Conservation (phyloP, 2,888 invertebrate species). For the Spodoptera exigua region DNA sequence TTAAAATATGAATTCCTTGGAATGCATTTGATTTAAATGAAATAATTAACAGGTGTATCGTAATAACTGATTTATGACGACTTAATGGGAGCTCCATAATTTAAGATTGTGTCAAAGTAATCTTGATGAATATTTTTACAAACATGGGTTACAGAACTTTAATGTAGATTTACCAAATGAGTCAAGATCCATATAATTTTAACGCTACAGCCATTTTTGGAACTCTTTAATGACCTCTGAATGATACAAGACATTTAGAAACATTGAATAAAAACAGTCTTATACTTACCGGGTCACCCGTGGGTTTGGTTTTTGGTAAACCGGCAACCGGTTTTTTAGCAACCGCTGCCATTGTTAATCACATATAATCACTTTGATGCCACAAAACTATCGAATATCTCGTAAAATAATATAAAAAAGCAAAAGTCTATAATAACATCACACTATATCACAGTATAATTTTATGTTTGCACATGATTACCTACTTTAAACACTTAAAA, state of each 20-base stretch:
- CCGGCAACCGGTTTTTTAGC: conserved; percentile 75
- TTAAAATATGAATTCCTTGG: conserved; percentile 40
- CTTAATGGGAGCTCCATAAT: conserved; percentile 29
- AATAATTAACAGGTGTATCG: conserved; percentile 47
- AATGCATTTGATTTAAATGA: conserved; percentile 29
- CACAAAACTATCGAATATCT: conserved; percentile 73
- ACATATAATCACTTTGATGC: conserved; percentile 76
- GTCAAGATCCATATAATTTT: too few relatives aligned
- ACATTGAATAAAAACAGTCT: conserved; percentile 35
- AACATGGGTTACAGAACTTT: background rate
- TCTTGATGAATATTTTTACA: conserved; percentile 11
- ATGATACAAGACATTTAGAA: conserved; percentile 18
- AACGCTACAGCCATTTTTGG: too few relatives aligned
- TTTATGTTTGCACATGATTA: conserved; percentile 51
- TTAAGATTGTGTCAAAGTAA: conserved; percentile 20
- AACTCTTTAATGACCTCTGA: conserved; percentile 64
- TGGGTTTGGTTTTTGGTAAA: conserved; percentile 64
- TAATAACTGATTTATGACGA: conserved; percentile 33
- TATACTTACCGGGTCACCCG: conserved; percentile 78
- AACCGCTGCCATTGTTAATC: conserved; percentile 81
- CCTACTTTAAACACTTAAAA: conserved; percentile 40
- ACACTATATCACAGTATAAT: conserved; percentile 70
- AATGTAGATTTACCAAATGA: too few relatives aligned
- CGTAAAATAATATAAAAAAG: conserved; percentile 49
- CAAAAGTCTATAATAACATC: conserved; percentile 60